Evolutionary conservation across 2,113 vertebrate species (phyloP), one percentile per base, ranked within the genome.

Genomic region (Urocitellus parryii): DNA sequence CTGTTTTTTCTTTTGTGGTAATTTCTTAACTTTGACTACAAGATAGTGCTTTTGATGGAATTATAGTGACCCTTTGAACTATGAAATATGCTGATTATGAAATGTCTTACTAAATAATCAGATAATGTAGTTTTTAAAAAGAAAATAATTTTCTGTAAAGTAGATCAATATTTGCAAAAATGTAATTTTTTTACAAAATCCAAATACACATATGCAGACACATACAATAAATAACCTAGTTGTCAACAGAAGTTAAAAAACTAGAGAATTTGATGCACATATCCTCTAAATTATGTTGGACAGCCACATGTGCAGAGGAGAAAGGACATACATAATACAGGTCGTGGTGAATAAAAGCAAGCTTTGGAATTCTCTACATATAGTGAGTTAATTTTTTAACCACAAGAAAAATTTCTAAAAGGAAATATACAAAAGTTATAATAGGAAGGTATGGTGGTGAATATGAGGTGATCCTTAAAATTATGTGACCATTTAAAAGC

Each of bases 171-270:
- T 63, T 61, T 88, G 25, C 32, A 58, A 95, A 94, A 17, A 5
- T 42, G 16, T 1, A 25, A 80, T 39, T 79, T 2, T 77, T 68
- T 42, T 42, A 72, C 56, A 18, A 81, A 42, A 22, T 79, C 9
- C 39, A 83, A 20, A 61, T 11, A n/a, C 4, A 37, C 7, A 37
- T 2, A 20, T 0, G 5, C 4, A 61, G 1, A 42, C 4, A n/a
- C 8, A 76, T 8, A 27, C 3, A 42, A 34, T 39, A 9, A 77
- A 25, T 20, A 74, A 39, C 25, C 42, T 78, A 45, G 9, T 4
- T 90, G 3, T 39, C 27, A 45, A 29, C 27, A 70, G 11, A 4
- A 25, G 29, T 16, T 68, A 1, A 12, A 42, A 37, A 53, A 72
- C 12, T 81, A 65, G 34, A 63, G 9, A 24, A 77, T 92, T 65